A percentile compares a stretch with the other conserved stretches of the same genome.
phyloP scores from a whole-genome alignment of 1,140 invertebrate species.

The Sycophila sp. region DNA sequence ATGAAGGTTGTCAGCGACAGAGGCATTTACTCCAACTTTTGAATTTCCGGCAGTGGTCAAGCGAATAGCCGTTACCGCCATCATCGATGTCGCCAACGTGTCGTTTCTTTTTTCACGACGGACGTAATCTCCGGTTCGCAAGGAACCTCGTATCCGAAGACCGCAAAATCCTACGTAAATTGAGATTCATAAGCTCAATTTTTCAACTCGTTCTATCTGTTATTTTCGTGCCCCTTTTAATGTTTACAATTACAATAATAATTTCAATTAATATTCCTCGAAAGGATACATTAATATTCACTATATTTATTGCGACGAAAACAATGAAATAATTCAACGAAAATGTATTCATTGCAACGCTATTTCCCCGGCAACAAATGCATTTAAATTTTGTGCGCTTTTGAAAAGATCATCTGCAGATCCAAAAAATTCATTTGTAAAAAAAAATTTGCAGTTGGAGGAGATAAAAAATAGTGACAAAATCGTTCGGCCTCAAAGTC shows the following conservation, averaged over 20 bases:
- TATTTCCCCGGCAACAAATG: no score
- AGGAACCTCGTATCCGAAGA: slow-evolving; percentile 18
- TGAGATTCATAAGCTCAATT: slow-evolving; percentile 31
- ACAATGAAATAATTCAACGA: no score
- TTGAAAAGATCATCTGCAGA: no score
- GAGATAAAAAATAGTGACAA: not conserved
- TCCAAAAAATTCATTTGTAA: no score
- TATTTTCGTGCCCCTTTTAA: not conserved
- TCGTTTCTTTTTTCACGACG: slow-evolving; percentile 24
- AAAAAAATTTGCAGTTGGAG: not conserved
- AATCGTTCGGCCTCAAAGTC: not conserved
- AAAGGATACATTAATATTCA: not conserved
- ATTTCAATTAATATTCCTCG: no score
- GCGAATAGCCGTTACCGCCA: not conserved
- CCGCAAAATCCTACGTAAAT: slow-evolving; percentile 24
- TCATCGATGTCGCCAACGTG: not conserved
- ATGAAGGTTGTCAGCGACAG: not conserved
- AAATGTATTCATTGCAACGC: no score
- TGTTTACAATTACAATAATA: not conserved
- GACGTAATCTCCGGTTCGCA: slow-evolving; percentile 35
- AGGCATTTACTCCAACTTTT: slow-evolving; percentile 27
- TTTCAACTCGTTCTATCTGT: slow-evolving; percentile 12
- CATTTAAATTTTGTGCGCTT: no score
- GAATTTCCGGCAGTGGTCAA: slow-evolving; percentile 35
- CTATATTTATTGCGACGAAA: not conserved